Evolutionary conservation across 2,888 invertebrate species (phyloP).

Genomic region (Pemphredon lugubris): DNA sequence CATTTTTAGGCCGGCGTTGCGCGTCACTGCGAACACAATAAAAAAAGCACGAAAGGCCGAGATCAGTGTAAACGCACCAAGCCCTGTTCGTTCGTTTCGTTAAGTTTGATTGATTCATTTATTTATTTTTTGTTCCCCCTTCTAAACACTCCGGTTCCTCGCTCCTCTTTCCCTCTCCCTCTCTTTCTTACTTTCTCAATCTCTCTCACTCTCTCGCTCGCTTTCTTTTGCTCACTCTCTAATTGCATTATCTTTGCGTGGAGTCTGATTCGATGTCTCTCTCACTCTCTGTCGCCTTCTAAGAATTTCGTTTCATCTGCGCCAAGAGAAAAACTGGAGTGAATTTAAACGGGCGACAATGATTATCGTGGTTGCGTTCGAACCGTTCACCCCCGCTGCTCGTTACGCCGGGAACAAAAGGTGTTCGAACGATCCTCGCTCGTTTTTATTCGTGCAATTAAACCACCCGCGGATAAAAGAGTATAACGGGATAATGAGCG

Average conservation of each 20-base stretch:
- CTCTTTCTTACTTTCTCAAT: constrained; percentile 18
- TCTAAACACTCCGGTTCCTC: constrained; percentile 6
- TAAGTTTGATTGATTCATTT: neutral
- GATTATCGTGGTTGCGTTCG: neutral
- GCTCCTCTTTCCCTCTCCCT: constrained; percentile 24
- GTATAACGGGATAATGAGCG: too few relatives aligned
- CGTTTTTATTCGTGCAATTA: too few relatives aligned
- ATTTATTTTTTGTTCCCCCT: neutral
- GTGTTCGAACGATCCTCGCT: too few relatives aligned
- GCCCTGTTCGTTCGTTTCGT: constrained; percentile 13
- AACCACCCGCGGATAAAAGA: too few relatives aligned
- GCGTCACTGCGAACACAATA: constrained; percentile 76
- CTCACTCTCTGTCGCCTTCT: constrained; percentile 64
- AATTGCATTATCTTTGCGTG: constrained; percentile 34
- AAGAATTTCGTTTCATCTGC: constrained; percentile 66
- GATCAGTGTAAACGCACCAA: constrained; percentile 58
- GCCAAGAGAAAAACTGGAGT: constrained; percentile 54
- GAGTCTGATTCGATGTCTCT: constrained; percentile 59
- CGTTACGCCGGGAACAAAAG: neutral
- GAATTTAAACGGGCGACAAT: constrained; percentile 31
- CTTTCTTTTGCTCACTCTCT: constrained; percentile 16
- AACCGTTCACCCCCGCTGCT: neutral
- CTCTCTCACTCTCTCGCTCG: constrained; percentile 8
- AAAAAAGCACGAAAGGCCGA: constrained; percentile 65
- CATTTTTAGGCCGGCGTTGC: constrained; percentile 53